Base-by-base conservation (phyloP, 2,113 vertebrate genomes). In the Nesospiza acunhae region DNA sequence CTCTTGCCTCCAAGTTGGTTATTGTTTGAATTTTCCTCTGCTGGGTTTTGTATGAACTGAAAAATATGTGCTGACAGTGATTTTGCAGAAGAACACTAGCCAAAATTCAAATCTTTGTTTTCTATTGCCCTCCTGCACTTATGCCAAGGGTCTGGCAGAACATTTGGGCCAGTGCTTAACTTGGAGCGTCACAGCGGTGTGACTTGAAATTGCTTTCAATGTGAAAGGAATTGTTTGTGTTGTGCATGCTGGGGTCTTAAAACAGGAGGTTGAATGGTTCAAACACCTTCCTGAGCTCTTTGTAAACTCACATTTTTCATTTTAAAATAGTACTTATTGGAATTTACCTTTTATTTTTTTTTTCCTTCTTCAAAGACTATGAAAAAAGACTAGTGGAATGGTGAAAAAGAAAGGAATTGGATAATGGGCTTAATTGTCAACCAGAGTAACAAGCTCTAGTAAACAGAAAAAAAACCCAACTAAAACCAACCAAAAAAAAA, bases 381-480 rank as follows among this genome's bases (percentile, higher is more conserved):
- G 13, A 81, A 92, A 92, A 87, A 93, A 83, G 44, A 18, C 27
- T 69, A 27, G 2, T 47, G 62, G 53, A 17, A 41, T 62, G 47
- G 16, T 55, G 7, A 63, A 74, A 91, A 93, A 93, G 50, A 63
- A 87, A 59, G 49, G 42, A 81, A 63, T 62, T 79, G 83, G 83
- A 62, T 90, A 78, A 78, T 68, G 55, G 53, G 28, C 64, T 72
- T 93, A 93, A 93, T 94, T 95, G 90, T 92, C 83, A 94, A 76
- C 86, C 58, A 86, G 52, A 89, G 66, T 86, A 88, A 97, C 60
- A 44, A 78, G 49, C 26, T 94, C 20, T 89, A 94, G 83, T 96
- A 94, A 95, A 97, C 28, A 84, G 82, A 66, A 66, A 59, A 59
- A 3, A 59, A 59, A 0, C 10, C 20, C 52, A 60, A 62, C 35